Evolutionary conservation across 2,113 vertebrate species (phyloP), one percentile per base, ranked within the genome.

Genomic region (Poecilia latipinna): DNA sequence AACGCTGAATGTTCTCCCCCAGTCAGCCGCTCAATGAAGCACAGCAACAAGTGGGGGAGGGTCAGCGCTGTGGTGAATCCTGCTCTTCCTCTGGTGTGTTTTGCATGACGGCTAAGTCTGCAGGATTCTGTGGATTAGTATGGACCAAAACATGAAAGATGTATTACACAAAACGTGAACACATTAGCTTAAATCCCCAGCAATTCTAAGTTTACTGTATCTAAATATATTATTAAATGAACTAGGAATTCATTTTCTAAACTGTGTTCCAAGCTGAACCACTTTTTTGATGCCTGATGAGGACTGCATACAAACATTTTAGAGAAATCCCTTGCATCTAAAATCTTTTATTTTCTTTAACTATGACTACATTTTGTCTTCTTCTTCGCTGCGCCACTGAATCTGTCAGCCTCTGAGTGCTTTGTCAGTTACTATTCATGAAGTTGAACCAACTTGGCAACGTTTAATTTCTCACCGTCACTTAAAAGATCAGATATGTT

Each of bases 361-460:
- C 3, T 29, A 6, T 54, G 57, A 24, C 37, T 12, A 19, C 8
- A 48, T 61, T n/a, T 17, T 61, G 29, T 51, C n/a, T n/a, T 61
- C 51, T 28, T 54, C 28, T 19, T 12, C 26, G 17, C 15, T 12
- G 42, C 29, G 39, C 51, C 33, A 22, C 1, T 57, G 17, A 76
- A 28, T 1, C 12, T 10, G 22, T 51, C 8, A 54, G 19, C 12
- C 2, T 12, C 28, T 8, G 0, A 54, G 12, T 1, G 22, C 26
- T 65, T 35, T 70, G 61, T 65, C 74, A 71, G 57, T 19, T 8
- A 54, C 42, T 29, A 54, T 35, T 12, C 1, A 17, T 66, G 31
- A 81, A 63, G 60, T 48, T 57, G 66, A 82, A 70, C 75, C 22
- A 73, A 68, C 74, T 80, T 78, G 6, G 24, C 71, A 63, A 44